Evolutionary conservation across 2,113 vertebrate genomes (phyloP), one percentile per base, ranked within the genome.

Genomic region (Microcebus griseorufus): DNA sequence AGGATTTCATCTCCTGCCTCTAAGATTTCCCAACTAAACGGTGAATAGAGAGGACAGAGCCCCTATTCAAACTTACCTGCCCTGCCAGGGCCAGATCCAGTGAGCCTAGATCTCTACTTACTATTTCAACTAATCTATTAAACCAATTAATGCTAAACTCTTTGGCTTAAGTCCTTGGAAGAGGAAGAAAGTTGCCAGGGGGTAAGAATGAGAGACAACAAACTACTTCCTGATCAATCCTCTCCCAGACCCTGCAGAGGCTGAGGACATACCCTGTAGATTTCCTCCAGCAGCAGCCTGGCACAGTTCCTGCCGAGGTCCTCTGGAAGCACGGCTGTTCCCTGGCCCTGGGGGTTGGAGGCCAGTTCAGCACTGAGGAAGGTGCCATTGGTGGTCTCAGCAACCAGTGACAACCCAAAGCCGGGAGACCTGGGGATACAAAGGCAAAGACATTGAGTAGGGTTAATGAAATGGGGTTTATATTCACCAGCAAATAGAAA

Each of bases 301-400:
- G 99, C 99, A 98, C 99, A 99, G 69, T 98, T 99, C 97, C 95
- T 99, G 23, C 99, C 99, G 1, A 99, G 98, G 65, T 99, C 99
- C 97, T 99, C 99, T 0, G 99, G 99, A 53, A 99, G 99, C 34
- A 99, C 89, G 0, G 99, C 96, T 16, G 98, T 78, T 42, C 99
- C 99, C 93, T 99, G 99, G 6, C 99, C 99, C 98, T 99, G 99
- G 23, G 99, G 99, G 6, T 98, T 99, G 76, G 99, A 99, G 9
- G 99, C 98, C 95, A 99, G 97, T 96, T 99, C 99, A 42, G 99
- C 99, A 81, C 99, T 99, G 20, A 99, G 99, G 95, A 99, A 98
- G 72, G 98, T 98, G 13, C 99, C 99, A 2, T 99, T 99, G 84
- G 99, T 96, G 0, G 99, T 99, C 98, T 99, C 99, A 6, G 99